Conservation (phyloP, 2,113 vertebrate genomes). For the Forbesichthys papilliferus region DNA sequence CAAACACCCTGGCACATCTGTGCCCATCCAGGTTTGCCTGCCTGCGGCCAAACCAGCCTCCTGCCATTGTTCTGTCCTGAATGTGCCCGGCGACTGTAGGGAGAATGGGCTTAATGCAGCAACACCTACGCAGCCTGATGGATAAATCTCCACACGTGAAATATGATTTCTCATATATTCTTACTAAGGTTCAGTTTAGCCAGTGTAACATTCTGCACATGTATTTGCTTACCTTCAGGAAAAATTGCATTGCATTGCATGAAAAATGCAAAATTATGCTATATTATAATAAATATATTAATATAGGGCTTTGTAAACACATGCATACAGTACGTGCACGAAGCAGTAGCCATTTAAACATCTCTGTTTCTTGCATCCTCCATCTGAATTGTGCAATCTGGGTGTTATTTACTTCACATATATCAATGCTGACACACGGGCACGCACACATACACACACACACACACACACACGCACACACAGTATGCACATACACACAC, state of each 20-base stretch:
- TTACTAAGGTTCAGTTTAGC: slow-evolving; percentile 14
- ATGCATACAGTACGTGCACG: background rate
- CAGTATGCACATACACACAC: background rate
- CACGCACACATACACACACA: slow-evolving; percentile 4
- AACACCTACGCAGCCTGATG: slow-evolving; percentile 55
- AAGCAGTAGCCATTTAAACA: background rate
- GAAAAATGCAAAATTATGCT: background rate
- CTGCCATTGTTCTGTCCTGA: slow-evolving; percentile 58
- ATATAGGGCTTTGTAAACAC: background rate
- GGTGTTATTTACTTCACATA: slow-evolving; percentile 9
- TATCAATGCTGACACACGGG: background rate
- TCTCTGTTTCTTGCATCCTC: background rate
- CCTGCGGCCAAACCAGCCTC: slow-evolving; percentile 45
- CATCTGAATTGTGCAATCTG: slow-evolving; percentile 20
- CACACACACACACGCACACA: slow-evolving; percentile 12
- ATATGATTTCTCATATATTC: slow-evolving; percentile 19
- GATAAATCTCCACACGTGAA: slow-evolving; percentile 61
- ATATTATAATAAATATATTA: slow-evolving; percentile 7
- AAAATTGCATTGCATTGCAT: too few species aligned
- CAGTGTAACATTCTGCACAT: background rate
- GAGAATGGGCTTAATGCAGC: slow-evolving; percentile 45
- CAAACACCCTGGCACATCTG: slow-evolving; percentile 64
- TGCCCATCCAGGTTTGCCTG: slow-evolving; percentile 38
- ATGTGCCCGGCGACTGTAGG: slow-evolving; percentile 59
- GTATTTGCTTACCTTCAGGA: too few species aligned